Evolutionary conservation across 64 coral and sea anemone genomes (phyloP).

Genomic region (Cladopsammia gracilis): DNA sequence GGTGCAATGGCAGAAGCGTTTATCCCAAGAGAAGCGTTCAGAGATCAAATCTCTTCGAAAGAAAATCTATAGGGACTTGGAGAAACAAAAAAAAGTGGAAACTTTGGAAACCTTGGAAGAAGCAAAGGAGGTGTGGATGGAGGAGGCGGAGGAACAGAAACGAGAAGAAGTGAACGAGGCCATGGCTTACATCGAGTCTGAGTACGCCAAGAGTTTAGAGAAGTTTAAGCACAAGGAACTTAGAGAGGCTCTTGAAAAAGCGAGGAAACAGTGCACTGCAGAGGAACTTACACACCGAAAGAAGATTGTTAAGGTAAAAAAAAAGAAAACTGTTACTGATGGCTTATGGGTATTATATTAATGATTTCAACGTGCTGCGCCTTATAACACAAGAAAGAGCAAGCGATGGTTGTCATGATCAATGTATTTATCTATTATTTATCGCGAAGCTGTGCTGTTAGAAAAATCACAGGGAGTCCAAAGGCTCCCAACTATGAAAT

Average conservation of each 20-base stretch:
- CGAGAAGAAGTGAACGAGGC: slow-evolving; percentile 82
- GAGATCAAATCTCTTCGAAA: slow-evolving; percentile 68
- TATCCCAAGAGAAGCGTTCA: slow-evolving; percentile 17
- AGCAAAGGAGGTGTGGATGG: slow-evolving; percentile 63
- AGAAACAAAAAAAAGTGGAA: slow-evolving; percentile 77
- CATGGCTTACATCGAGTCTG: slow-evolving; percentile 78
- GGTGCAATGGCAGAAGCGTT: slow-evolving; percentile 72
- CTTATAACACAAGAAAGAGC: no score
- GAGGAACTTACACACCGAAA: slow-evolving; percentile 70
- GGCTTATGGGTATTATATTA: background rate
- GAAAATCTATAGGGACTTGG: slow-evolving; percentile 81
- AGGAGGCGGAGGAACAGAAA: slow-evolving; percentile 74
- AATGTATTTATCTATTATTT: no score
- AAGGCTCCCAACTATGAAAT: no score
- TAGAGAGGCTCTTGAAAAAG: slow-evolving; percentile 72
- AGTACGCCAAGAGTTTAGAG: slow-evolving; percentile 87
- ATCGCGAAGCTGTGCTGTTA: no score
- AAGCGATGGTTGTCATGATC: no score
- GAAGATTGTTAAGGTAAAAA: slow-evolving; percentile 63
- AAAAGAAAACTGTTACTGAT: background rate
- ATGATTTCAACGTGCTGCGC: no score
- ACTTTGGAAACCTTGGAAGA: slow-evolving; percentile 71
- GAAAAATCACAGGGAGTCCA: no score
- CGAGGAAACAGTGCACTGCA: slow-evolving; percentile 78
- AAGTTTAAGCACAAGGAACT: slow-evolving; percentile 94